These are phyloP conservation scores for Pipistrellus nathusii DNA, from an alignment of 2,797 vertebrate species.

Conservation along the genomic window DNA sequence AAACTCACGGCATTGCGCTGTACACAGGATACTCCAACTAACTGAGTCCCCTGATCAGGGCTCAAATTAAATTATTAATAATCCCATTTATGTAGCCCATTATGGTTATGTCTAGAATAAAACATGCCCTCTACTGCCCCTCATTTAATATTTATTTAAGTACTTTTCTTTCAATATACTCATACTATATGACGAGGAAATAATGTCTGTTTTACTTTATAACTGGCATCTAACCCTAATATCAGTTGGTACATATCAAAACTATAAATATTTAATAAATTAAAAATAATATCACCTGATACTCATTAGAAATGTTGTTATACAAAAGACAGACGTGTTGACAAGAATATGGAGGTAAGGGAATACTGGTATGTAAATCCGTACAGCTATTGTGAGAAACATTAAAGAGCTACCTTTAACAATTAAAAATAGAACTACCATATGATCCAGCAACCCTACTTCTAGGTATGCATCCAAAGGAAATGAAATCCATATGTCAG, in stretches of 20 bases:
- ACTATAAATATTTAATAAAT: constrained; percentile 9
- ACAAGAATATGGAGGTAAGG: background rate
- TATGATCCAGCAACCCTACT: background rate
- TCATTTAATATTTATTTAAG: constrained; percentile 4
- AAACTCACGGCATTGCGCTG: background rate
- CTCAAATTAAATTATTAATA: background rate
- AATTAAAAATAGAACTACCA: background rate
- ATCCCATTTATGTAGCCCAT: background rate
- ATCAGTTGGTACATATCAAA: background rate
- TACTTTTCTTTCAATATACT: background rate
- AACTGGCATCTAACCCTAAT: background rate
- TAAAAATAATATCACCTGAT: background rate
- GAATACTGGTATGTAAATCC: background rate
- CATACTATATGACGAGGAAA: background rate
- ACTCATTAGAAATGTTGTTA: background rate
- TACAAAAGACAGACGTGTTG: background rate
- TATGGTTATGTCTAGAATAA: background rate
- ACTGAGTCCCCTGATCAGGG: background rate
- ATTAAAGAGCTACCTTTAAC: background rate
- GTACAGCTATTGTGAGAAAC: background rate
- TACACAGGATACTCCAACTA: background rate
- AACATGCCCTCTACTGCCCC: background rate
- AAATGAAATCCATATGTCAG: background rate
- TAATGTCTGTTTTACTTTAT: background rate
- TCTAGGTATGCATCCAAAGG: background rate